Evolutionary conservation across 2,113 vertebrate genomes (phyloP).

Genomic region (Puntigrus tetrazona): DNA sequence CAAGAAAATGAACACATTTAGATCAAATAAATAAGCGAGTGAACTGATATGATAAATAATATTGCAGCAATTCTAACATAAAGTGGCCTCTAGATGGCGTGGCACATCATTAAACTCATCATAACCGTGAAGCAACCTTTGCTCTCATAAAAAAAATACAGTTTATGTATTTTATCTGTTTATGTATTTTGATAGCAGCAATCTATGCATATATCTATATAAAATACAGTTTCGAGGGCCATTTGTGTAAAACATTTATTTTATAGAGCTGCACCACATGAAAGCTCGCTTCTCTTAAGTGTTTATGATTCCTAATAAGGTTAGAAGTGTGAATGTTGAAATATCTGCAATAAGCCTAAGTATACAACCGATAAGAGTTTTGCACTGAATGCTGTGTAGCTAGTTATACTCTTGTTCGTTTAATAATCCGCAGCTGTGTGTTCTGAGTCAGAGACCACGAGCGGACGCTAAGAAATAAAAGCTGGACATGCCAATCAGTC

Average conservation of each 20-base stretch:
- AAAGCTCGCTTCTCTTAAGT: not conserved
- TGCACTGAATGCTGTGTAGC: not conserved
- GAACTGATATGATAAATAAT: no score
- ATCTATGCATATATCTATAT: not conserved
- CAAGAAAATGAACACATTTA: constrained; percentile 3
- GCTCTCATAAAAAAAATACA: not conserved
- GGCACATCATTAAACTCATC: not conserved
- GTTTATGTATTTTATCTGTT: not conserved
- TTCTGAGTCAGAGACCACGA: not conserved
- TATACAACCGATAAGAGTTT: not conserved
- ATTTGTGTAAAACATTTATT: constrained; percentile 10
- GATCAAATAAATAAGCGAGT: not conserved
- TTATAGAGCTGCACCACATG: not conserved
- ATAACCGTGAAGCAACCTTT: not conserved
- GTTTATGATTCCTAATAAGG: not conserved
- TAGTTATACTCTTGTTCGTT: constrained; percentile 1
- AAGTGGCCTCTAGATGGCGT: constrained; percentile 26
- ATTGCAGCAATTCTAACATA: not conserved
- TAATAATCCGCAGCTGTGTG: not conserved
- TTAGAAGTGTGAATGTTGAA: not conserved
- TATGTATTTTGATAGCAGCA: not conserved
- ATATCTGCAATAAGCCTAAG: not conserved
- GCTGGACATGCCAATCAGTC: not conserved
- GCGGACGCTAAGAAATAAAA: not conserved
- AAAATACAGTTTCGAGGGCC: not conserved